Percentiles rank a stretch among this genome's conserved stretches.
phyloP scores from a whole-genome alignment of 1,140 invertebrate genomes.

The Procambarus clarkii region DNA sequence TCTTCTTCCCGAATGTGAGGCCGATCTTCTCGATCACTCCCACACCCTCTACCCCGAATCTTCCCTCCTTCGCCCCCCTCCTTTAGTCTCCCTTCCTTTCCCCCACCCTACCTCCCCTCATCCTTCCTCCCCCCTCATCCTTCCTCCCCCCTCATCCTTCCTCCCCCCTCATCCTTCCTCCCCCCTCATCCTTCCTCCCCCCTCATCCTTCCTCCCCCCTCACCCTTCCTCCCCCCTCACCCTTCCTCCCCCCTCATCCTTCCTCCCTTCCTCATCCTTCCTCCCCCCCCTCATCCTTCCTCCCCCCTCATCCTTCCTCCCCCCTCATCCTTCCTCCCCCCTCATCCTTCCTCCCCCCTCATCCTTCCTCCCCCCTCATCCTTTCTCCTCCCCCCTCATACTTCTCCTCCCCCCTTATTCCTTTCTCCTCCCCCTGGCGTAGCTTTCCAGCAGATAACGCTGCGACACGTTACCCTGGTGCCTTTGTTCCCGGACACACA shows the following conservation, averaged over 20 bases:
- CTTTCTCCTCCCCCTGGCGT: too few relatives aligned
- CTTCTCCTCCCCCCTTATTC: too few relatives aligned
- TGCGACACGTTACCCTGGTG: too few relatives aligned
- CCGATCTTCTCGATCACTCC: too few relatives aligned
- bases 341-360: too few relatives aligned
- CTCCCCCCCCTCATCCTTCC: slow-evolving; percentile 1
- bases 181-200: not conserved
- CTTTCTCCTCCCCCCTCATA: too few relatives aligned
- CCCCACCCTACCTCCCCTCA: not conserved
- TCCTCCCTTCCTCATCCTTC: not conserved
- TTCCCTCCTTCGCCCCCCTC: not conserved
- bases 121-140: not conserved
- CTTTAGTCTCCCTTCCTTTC: not conserved
- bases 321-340: too few relatives aligned
- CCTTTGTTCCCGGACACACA: too few relatives aligned
- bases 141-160: not conserved
- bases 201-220: not conserved
- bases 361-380: too few relatives aligned
- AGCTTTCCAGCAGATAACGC: too few relatives aligned
- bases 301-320: too few relatives aligned
- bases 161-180: not conserved
- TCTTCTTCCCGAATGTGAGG: not conserved
- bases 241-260: not conserved
- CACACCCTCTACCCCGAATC: not conserved
- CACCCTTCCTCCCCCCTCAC: not conserved